Percentiles rank a stretch among this genome's conserved stretches.
These are phyloP conservation scores for Holothuria glaberrima DNA, from an alignment of 35 echinoderm and acorn worm species.

Conservation along the genomic window DNA sequence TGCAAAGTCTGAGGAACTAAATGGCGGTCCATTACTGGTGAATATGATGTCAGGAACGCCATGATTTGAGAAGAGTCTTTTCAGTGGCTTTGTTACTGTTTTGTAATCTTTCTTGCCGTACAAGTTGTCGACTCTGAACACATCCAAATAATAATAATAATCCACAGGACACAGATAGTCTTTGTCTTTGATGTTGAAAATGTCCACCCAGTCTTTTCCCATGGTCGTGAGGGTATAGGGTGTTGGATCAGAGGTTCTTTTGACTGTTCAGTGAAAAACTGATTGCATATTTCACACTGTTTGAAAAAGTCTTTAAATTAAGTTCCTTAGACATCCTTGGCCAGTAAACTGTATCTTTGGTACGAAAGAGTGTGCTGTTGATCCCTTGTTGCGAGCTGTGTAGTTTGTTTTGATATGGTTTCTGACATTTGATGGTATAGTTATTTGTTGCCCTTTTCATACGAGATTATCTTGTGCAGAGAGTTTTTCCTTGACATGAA, in stretches of 20 bases:
- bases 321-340: constrained; percentile 70
- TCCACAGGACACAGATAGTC: constrained; percentile 61
- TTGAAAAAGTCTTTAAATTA: constrained; percentile 23
- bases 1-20: no score
- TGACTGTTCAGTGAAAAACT: constrained; percentile 2
- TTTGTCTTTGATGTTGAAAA: constrained; percentile 12
- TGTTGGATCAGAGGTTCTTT: no score
- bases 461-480: no score
- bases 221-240: constrained; percentile 51
- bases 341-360: constrained; percentile 72
- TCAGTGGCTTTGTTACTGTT: no score
- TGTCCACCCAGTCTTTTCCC: constrained; percentile 73
- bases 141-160: no score
- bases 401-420: constrained; percentile 25
- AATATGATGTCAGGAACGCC: no score
- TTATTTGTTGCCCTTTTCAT: constrained; percentile 11
- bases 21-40: no score
- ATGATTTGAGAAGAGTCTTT: no score
- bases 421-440: neutral
- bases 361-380: constrained; percentile 54
- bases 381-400: constrained; percentile 71
- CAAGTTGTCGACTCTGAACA: no score
- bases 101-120: no score
- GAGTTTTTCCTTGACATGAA: no score
- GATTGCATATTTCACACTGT: constrained; percentile 59